Percentiles rank a stretch among this genome's conserved stretches.
Evolutionary conservation across 2,113 vertebrate species (phyloP).

Genomic region (Gavia stellata): DNA sequence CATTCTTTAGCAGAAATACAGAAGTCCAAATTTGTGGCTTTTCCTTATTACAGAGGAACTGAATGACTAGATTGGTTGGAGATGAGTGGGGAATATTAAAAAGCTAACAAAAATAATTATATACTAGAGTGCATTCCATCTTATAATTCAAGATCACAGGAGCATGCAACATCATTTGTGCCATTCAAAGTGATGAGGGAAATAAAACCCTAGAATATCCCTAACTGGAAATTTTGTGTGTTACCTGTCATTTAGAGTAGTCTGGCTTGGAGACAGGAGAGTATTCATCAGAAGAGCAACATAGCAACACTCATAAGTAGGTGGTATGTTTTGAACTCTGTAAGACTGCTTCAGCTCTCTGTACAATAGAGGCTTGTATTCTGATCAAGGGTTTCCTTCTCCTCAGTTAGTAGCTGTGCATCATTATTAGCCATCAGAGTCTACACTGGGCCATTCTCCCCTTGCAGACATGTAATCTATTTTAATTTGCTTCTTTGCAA

Average conservation of each 20-base stretch:
- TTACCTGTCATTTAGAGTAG: neutral
- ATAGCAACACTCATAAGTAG: neutral
- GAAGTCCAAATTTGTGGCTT: neutral
- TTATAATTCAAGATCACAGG: neutral
- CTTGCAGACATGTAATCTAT: neutral
- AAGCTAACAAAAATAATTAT: neutral
- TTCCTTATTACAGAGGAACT: neutral
- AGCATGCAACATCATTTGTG: neutral
- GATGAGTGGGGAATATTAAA: neutral
- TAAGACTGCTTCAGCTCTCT: neutral
- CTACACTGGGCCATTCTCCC: neutral
- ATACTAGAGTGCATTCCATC: neutral
- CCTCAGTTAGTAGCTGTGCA: neutral
- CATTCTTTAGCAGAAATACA: neutral
- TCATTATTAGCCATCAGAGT: neutral
- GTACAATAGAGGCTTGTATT: neutral
- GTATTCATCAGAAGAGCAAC: neutral
- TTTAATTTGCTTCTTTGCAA: neutral
- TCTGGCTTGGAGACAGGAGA: neutral
- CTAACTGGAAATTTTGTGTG: neutral
- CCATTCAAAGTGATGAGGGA: neutral
- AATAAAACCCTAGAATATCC: neutral
- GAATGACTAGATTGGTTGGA: neutral
- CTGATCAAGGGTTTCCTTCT: neutral
- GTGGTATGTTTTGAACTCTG: neutral